Evolutionary conservation across 2,888 invertebrate genomes (phyloP), one percentile per base, ranked within the genome.

Genomic region (Drosophila imparisetae): DNA sequence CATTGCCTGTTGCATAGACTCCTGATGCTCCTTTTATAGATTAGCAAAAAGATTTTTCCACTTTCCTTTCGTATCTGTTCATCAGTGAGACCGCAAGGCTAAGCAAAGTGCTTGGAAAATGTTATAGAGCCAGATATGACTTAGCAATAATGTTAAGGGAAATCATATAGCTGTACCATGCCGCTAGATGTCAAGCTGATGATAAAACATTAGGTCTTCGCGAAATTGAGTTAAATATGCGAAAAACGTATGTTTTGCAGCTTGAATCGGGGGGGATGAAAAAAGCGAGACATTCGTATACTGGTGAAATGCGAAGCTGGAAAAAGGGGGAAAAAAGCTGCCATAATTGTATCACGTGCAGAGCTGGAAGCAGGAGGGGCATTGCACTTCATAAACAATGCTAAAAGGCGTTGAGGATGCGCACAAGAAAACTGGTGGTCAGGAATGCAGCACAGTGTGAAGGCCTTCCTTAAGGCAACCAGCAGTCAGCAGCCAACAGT

Each of bases 271-370:
- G 18, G 45, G 45, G 45, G 45, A 45, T 45, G 45, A 10, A 45
- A 54, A 24, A 54, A 54, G 24, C 45, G 57, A 63, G 52, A 57
- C 60, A 68, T 72, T 69, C 53, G 34, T 10, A 21, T 70, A 38
- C 29, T 40, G 57, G 30, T 8, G 71, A 70, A 70, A 70, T 61
- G 34, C 38, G 18, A 61, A 38, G 36, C 62, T 65, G 53, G 40
- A 66, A 45, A 64, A 67, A 62, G 64, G 60, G 54, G 49, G 75
- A 84, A 87, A 84, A 89, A 86, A 85, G 78, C 87, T 86, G 87
- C 90, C 86, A 90, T 92, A 92, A 92, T 91, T 92, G 91, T 92
- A 92, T 90, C 91, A 92, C 92, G 90, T 90, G 91, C 81, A 85
- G 50, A 40, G 50, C 24, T 67, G 29, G 55, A 42, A 57, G 50